phyloP scores from a whole-genome alignment of 2,113 vertebrate species.

The Pyxicephalus adspersus region DNA sequence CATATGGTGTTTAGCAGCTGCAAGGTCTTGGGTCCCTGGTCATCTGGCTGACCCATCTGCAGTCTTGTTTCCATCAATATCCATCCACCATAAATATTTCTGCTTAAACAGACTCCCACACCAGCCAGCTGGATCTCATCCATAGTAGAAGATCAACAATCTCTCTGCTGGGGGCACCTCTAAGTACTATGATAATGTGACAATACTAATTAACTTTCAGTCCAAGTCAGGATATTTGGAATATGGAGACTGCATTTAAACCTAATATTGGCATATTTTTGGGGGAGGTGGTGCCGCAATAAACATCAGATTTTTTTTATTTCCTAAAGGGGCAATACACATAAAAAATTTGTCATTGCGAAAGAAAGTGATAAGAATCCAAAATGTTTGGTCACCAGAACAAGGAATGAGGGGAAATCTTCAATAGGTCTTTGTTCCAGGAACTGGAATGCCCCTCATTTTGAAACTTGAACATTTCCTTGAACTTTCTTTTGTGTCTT shows the following conservation, averaged over 20 bases:
- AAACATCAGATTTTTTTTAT: no score
- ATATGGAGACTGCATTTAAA: not conserved
- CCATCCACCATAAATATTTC: constrained; percentile 23
- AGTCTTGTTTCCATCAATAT: constrained; percentile 33
- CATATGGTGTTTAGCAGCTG: not conserved
- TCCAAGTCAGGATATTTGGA: not conserved
- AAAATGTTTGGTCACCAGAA: no score
- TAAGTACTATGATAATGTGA: not conserved
- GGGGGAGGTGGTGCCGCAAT: no score
- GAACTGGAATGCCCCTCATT: no score
- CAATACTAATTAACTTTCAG: not conserved
- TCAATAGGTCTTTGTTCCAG: no score
- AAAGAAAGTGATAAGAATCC: no score
- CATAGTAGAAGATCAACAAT: not conserved
- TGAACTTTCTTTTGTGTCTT: no score
- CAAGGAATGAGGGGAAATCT: no score
- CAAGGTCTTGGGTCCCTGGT: not conserved
- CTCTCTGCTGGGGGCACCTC: not conserved
- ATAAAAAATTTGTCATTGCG: no score
- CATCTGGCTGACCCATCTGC: not conserved
- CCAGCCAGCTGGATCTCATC: constrained; percentile 4
- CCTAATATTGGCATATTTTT: not conserved
- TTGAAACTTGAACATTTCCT: no score
- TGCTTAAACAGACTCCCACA: constrained; percentile 7
- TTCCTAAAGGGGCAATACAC: no score